Percentiles rank a stretch among this genome's conserved stretches.
phyloP scores from a whole-genome alignment of 2,113 vertebrate genomes.

The Nettapus auritus region DNA sequence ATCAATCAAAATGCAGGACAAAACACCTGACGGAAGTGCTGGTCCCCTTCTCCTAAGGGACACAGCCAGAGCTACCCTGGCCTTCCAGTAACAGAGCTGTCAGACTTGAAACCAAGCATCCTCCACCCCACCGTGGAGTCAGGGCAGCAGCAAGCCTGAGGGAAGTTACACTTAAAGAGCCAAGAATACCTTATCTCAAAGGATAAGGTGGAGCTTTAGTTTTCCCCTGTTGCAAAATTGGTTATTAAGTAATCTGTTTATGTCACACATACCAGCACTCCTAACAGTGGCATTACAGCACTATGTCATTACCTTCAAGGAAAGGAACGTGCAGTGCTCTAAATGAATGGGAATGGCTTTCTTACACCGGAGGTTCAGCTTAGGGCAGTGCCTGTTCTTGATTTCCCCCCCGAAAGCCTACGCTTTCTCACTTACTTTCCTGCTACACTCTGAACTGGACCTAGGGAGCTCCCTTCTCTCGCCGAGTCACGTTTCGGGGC shows the following conservation, averaged over 20 bases:
- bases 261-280: slow-evolving; percentile 63
- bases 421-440: neutral
- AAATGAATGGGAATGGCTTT: slow-evolving; percentile 10
- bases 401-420: neutral
- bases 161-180: slow-evolving; percentile 62
- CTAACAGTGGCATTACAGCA: neutral
- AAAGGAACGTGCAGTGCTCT: slow-evolving; percentile 51
- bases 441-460: neutral
- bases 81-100: neutral
- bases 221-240: slow-evolving; percentile 76
- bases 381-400: neutral
- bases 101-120: neutral
- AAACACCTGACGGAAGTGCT: accelerated
- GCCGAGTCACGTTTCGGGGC: neutral
- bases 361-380: neutral
- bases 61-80: accelerated
- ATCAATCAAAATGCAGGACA: neutral
- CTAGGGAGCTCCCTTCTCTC: neutral
- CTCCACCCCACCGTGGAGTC: neutral
- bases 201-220: slow-evolving; percentile 81
- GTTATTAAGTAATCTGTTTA: slow-evolving; percentile 78
- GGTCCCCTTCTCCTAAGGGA: neutral
- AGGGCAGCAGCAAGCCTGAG: neutral
- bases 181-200: slow-evolving; percentile 79
- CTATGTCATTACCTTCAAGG: slow-evolving; percentile 11